Evolutionary conservation across 1,140 invertebrate species (phyloP), one percentile per base, ranked within the genome.

Genomic region (Leucophenga varia): DNA sequence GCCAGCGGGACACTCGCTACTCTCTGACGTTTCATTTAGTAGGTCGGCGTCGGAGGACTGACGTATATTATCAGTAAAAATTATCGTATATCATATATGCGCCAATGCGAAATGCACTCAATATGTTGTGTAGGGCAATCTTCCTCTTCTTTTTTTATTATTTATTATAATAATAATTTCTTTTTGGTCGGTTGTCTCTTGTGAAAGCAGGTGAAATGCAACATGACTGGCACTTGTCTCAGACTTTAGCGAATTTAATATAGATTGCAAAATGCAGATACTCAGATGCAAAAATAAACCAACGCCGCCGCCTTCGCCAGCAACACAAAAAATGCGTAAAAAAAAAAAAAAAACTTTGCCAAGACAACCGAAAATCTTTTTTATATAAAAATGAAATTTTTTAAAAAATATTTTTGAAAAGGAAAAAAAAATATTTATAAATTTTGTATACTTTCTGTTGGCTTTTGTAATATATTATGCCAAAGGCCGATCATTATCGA

Each of bases 401-500:
- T 51, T 47, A 59, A 64, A 64, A 64, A 59, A 67, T 52, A 47
- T 50, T 49, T 17, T 36, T 44, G n/a, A n/a, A n/a, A n/a, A n/a
- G n/a, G n/a, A n/a, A n/a, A n/a, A n/a, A n/a, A n/a, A n/a, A n/a
- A n/a, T n/a, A n/a, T n/a, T n/a, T n/a, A n/a, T n/a, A n/a, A n/a
- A n/a, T n/a, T n/a, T n/a, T n/a, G n/a, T n/a, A n/a, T n/a, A n/a
- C n/a, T n/a, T n/a, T 5, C 10, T 25, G 22, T 25, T 25, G 22
- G 5, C 10, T 25, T 25, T 25, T 25, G 22, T 25, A 25, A 25
- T 25, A 25, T 25, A 68, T 67, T 69, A 69, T 70, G 65, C 65
- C 65, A 65, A 70, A 69, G 65, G 65, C 61, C 65, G 65, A 69
- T 69, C 65, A 70, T 69, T 69, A 69, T 69, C 65, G 65, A 65